phyloP scores from a whole-genome alignment of 2,797 vertebrate genomes.

The Cheirogaleus major region DNA sequence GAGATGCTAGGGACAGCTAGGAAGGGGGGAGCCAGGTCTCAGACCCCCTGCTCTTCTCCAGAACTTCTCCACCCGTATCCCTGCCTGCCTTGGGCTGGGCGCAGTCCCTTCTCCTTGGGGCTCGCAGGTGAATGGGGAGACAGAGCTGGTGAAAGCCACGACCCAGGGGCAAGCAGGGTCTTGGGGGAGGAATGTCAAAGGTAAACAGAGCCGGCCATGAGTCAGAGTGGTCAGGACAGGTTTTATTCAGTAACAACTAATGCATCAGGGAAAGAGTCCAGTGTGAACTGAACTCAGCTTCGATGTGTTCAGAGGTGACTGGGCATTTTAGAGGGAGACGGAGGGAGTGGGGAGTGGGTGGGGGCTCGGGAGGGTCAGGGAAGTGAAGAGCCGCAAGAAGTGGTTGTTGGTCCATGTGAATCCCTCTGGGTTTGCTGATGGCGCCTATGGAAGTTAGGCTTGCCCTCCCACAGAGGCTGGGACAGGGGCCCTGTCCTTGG shows the following conservation, averaged over 20 bases:
- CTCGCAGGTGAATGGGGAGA: background rate
- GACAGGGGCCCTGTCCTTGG: background rate
- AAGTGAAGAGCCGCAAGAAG: background rate
- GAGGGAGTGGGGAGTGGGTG: rapidly evolving
- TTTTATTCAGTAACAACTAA: background rate
- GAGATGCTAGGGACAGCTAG: background rate
- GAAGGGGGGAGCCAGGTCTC: background rate
- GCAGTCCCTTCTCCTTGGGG: background rate
- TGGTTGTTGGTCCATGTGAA: background rate
- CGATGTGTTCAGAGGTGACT: background rate
- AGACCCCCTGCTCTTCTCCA: background rate
- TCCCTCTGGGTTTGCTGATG: background rate
- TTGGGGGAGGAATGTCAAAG: background rate
- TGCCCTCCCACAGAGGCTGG: background rate
- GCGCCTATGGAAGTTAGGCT: background rate
- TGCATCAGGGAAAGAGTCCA: background rate
- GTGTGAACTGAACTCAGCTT: background rate
- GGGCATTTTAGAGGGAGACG: background rate
- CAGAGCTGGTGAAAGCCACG: too few relatives aligned
- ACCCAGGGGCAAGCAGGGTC: background rate
- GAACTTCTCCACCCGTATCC: background rate
- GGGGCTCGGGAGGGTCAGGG: background rate
- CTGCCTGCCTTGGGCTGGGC: background rate
- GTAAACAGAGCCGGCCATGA: background rate
- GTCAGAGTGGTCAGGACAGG: background rate